phyloP scores from a whole-genome alignment of 2,888 invertebrate species.

The Himalopsyche anomala region DNA sequence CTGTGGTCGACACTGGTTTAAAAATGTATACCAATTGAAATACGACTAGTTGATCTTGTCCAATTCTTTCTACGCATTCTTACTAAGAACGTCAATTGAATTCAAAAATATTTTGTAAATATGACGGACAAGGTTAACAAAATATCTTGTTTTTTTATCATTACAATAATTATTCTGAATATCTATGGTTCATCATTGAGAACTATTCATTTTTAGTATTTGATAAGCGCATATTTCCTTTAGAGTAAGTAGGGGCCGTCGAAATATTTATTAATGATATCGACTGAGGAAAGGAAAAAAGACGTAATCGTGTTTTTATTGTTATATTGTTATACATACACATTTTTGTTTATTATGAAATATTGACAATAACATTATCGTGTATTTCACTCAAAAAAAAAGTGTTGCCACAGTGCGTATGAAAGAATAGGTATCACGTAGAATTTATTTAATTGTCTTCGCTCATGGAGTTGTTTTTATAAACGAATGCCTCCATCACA shows the following conservation, averaged over 20 bases:
- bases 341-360: neutral
- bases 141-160: too few species aligned
- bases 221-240: too few species aligned
- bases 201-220: too few species aligned
- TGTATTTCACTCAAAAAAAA: neutral
- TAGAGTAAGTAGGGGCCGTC: too few species aligned
- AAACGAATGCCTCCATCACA: slow-evolving; percentile 40
- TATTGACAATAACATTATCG: slow-evolving; percentile 1
- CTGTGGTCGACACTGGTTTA: neutral
- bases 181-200: too few species aligned
- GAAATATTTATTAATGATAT: too few species aligned
- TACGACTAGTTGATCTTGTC: neutral
- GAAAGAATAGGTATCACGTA: slow-evolving; percentile 31
- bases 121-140: too few species aligned
- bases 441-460: slow-evolving; percentile 35
- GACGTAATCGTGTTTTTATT: neutral
- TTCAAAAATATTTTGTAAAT: too few species aligned
- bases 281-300: too few species aligned
- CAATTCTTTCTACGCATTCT: too few species aligned
- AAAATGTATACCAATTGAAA: slow-evolving; percentile 12
- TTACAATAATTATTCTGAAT: too few species aligned
- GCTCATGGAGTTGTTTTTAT: slow-evolving; percentile 4
- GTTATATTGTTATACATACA: neutral
- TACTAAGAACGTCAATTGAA: too few species aligned
- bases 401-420: slow-evolving; percentile 6